A percentile compares a stretch with the other conserved stretches of the same genome.
These are phyloP conservation scores for Apodemia hepburni DNA, from an alignment of 2,888 invertebrate genomes.

Conservation along the genomic window DNA sequence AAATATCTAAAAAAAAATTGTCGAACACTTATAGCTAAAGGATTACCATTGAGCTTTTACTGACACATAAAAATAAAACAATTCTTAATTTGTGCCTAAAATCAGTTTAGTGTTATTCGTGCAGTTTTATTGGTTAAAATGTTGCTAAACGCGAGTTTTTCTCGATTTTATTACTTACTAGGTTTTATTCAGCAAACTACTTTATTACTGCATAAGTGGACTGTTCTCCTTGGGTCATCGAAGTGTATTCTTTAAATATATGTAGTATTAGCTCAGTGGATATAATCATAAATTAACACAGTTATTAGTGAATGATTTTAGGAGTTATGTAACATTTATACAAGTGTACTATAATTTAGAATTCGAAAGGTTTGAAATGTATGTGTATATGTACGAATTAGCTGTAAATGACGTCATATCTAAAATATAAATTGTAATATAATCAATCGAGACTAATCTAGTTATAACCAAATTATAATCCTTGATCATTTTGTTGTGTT, in stretches of 20 bases:
- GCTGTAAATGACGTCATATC: slow-evolving; percentile 14
- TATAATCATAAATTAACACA: neutral
- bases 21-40: neutral
- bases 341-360: slow-evolving; percentile 11
- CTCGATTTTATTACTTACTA: neutral
- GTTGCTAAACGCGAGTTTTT: neutral
- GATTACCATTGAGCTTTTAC: neutral
- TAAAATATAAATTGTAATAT: slow-evolving; percentile 7
- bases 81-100: neutral
- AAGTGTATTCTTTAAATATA: neutral
- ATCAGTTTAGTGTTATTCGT: neutral
- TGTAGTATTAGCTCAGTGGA: neutral
- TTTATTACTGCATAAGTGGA: neutral
- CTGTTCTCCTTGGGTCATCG: neutral
- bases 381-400: slow-evolving; percentile 12
- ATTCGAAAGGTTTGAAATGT: neutral
- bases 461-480: neutral
- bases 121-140: neutral
- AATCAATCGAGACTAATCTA: neutral
- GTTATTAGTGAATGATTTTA: slow-evolving; percentile 1
- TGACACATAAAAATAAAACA: neutral
- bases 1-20: neutral
- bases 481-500: neutral
- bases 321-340: slow-evolving; percentile 15
- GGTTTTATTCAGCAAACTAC: neutral